Evolutionary conservation across 2,113 vertebrate genomes (phyloP).

Genomic region (Macroglossus sobrinus): DNA sequence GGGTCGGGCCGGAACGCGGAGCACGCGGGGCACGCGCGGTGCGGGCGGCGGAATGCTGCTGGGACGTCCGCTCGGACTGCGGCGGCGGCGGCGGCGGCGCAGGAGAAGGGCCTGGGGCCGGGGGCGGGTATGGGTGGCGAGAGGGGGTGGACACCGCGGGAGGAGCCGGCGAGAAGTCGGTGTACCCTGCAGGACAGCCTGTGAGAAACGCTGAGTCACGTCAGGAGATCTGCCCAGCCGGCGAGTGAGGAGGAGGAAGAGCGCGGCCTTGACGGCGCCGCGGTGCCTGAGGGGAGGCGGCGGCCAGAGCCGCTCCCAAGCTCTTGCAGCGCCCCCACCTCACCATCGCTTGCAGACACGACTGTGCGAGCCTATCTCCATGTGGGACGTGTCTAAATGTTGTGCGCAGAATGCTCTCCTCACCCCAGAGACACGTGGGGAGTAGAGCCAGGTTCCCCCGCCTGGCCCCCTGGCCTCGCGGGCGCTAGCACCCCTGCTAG

Average conservation of each 20-base stretch:
- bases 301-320: neutral
- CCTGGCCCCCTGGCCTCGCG: neutral
- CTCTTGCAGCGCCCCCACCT: accelerated
- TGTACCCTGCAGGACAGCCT: neutral
- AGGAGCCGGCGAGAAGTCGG: conserved; percentile 42
- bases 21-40: neutral
- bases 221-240: neutral
- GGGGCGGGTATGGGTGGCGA: conserved; percentile 68
- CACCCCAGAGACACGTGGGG: neutral
- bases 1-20: neutral
- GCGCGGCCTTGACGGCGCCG: neutral
- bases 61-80: neutral
- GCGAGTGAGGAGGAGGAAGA: neutral
- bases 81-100: conserved; percentile 42
- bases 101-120: neutral
- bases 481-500: neutral
- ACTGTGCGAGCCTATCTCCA: accelerated
- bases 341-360: neutral
- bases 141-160: conserved; percentile 48
- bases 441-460: neutral
- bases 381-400: neutral
- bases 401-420: neutral
- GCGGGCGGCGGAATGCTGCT: neutral
- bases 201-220: conserved; percentile 73
- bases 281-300: neutral